Base-by-base conservation (phyloP, 2,113 vertebrate species). In the Xenus cinereus region DNA sequence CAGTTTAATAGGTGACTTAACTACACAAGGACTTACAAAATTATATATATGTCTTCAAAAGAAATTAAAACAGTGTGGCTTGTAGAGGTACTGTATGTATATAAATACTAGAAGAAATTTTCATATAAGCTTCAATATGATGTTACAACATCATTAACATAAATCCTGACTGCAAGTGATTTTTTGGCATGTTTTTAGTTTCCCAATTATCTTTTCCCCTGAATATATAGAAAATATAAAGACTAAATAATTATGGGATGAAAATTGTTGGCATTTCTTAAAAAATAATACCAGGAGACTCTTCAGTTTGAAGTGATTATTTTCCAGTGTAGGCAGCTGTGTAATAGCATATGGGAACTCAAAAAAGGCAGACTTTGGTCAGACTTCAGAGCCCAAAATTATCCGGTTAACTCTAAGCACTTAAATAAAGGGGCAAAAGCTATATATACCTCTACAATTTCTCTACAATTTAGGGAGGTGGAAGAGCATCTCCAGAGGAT, bases 1-100 rank as follows among this genome's bases (percentile, higher is more conserved):
- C 66, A 57, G 41, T 92, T 96, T 97, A 84, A 84, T 90, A 95
- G 73, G 46, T 64, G 53, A 94, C 45, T 94, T 96, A 96, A 88
- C 85, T 79, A 81, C 76, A 71, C 35, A 73, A 84, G 62, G 33
- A 83, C 75, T 84, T 87, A 72, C 56, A 75, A 93, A 91, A 91
- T 84, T 82, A 6, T 76, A 10, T 59, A n/a, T 50, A 24, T 46
- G 10, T 82, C 68, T 87, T 92, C 41, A 92, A 95, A 92, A 59
- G 45, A 87, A 84, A 79, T 81, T 54, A 51, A 51, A 88, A 54
- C 24, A 72, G 28, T 45, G 53, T 69, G 50, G 23, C n/a, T 87
- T 85, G 18, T 53, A 62, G 28, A 91, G 50, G 26, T 76, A 27
- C 27, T 76, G 32, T 68, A 68, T 3, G 1, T 75, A n/a, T 43